Evolutionary conservation across 2,113 vertebrate genomes (phyloP).

Genomic region (Cryptomyrus ogoouensis): DNA sequence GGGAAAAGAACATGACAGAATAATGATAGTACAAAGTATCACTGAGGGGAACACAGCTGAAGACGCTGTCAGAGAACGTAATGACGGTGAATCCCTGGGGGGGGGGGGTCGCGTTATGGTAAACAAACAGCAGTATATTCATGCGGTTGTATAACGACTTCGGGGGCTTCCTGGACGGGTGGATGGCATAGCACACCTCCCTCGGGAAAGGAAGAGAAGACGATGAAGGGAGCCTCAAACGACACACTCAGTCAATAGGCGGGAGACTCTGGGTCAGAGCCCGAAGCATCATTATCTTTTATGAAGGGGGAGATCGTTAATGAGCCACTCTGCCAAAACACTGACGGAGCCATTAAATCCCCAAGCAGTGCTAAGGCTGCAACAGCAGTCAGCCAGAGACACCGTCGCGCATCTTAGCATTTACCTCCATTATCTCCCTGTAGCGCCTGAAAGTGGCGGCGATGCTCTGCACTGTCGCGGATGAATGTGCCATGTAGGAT

Average conservation of each 20-base stretch:
- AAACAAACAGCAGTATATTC: background rate
- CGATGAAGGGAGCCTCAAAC: background rate
- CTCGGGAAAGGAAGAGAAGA: background rate
- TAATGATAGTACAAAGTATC: background rate
- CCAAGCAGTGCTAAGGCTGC: background rate
- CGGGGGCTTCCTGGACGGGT: background rate
- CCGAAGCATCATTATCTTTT: background rate
- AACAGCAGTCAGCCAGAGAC: background rate
- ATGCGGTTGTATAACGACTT: background rate
- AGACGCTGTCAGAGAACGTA: background rate
- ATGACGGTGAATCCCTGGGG: background rate
- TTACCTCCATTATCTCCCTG: background rate
- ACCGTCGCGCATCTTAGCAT: background rate
- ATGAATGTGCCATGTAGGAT: background rate
- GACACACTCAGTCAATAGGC: background rate
- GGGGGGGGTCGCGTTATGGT: background rate
- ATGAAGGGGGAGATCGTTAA: background rate
- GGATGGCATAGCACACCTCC: background rate
- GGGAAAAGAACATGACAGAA: background rate
- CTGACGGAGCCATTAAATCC: background rate
- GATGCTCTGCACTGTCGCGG: background rate
- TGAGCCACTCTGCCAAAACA: background rate
- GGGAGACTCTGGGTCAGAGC: background rate
- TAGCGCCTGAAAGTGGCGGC: background rate
- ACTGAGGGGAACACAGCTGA: background rate